phyloP scores from a whole-genome alignment of 2,797 vertebrate genomes.

The Selene dorsalis region DNA sequence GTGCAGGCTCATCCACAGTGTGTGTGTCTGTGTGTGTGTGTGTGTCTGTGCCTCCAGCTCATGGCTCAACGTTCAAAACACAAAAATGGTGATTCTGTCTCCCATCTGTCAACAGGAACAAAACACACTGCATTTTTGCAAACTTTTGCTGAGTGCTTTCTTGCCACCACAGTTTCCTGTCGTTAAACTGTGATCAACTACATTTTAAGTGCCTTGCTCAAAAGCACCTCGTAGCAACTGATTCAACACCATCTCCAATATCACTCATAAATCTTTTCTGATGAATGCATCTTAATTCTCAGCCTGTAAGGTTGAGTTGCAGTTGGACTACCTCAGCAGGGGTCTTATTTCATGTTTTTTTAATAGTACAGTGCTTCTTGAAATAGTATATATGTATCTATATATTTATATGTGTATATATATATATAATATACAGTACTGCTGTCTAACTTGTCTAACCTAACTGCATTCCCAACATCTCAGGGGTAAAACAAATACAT shows the following conservation, averaged over 20 bases:
- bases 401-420: no score
- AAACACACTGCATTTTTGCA: conserved; percentile 18
- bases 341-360: not conserved
- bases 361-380: not conserved
- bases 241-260: not conserved
- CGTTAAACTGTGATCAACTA: not conserved
- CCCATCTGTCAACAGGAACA: conserved; percentile 5
- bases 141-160: not conserved
- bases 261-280: not conserved
- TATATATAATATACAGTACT: not conserved
- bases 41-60: not conserved
- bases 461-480: not conserved
- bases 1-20: not conserved
- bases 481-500: no score
- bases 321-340: not conserved
- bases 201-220: conserved; percentile 20
- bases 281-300: no score
- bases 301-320: not conserved
- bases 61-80: not conserved
- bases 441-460: no score
- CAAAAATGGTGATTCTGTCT: conserved; percentile 18
- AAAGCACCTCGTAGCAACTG: not conserved
- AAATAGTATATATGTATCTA: not conserved
- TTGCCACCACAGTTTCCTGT: conserved; percentile 23
- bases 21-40: not conserved